Conservation (phyloP, 1,140 invertebrate species). For the Plectrocnemia conspersa region DNA sequence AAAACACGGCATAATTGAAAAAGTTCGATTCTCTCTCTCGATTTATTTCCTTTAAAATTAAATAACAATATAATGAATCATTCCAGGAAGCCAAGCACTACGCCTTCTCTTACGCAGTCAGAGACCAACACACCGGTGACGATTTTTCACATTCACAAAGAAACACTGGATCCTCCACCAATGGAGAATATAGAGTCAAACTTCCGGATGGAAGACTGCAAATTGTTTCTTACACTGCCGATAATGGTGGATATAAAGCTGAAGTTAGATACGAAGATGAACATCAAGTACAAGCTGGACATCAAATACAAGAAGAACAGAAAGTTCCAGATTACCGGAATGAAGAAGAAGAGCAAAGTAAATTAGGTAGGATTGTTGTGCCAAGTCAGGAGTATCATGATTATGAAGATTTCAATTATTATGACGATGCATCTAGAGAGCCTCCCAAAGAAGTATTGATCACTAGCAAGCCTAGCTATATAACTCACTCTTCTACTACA, state of each 20-base stretch:
- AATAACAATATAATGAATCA: no score
- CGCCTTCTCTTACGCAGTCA: conserved; percentile 53
- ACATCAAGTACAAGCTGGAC: background rate
- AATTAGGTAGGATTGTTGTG: conserved; percentile 31
- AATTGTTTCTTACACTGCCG: conserved; percentile 55
- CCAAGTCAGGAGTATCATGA: conserved; percentile 30
- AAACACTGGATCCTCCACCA: conserved; percentile 48
- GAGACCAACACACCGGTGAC: conserved; percentile 52
- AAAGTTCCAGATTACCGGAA: background rate
- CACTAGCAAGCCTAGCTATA: conserved; percentile 28
- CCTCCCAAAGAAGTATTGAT: conserved; percentile 29
- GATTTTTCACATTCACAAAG: conserved; percentile 55
- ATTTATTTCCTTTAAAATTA: no score
- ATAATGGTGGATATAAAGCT: conserved; percentile 54
- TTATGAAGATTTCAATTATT: conserved; percentile 24
- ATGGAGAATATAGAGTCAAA: conserved; percentile 68
- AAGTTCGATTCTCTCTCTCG: no score
- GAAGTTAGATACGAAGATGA: conserved; percentile 52
- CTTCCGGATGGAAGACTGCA: conserved; percentile 71
- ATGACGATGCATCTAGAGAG: conserved; percentile 14
- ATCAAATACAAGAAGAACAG: background rate
- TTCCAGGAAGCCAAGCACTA: conserved; percentile 50
- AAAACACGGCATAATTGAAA: no score
- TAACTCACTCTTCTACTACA: conserved; percentile 17
- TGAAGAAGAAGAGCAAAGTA: background rate